Evolutionary conservation across 2,113 vertebrate genomes (phyloP), one percentile per base, ranked within the genome.

Genomic region (Podilymbus podiceps): DNA sequence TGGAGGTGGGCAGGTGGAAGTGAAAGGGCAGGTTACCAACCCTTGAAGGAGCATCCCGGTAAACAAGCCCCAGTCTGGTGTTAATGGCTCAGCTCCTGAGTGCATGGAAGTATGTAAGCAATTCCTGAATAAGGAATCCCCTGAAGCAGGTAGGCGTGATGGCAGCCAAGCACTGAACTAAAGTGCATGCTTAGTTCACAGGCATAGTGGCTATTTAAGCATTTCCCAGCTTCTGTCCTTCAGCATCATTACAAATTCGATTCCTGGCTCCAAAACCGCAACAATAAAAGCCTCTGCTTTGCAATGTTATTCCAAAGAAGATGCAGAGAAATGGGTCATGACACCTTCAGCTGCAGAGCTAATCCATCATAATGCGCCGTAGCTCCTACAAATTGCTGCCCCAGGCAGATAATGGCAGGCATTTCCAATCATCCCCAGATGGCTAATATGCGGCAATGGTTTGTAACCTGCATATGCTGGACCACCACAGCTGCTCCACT

Each of bases 401-500:
- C 76, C 62, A 27, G 74, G 91, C 89, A 85, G 81, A 53, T 33
- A 88, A 90, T 58, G 62, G 46, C 75, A 56, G 68, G 85, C 18
- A 2, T 84, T 82, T 96, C 53, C 58, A 93, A 4, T 40, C 68
- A 72, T 93, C 81, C 96, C 81, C 92, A 95, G 95, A 82, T 89
- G 96, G 94, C 71, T 97, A 95, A 92, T 85, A 90, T 0, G 18
- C 33, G 63, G 35, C 88, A 78, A 69, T 90, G 46, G 56, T 56
- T 93, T 80, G 88, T 96, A 89, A 90, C 88, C 72, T 82, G 80
- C 89, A 62, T 85, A 89, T 63, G 63, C 81, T 83, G 52, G 69
- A 58, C 56, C 18, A 78, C 55, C 91, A 64, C 97, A 97, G 96
- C 97, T 98, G 95, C 92, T 96, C 74, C 94, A 71, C 92, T 58